phyloP scores from a whole-genome alignment of 1,140 invertebrate species.

The Eubasilissa regina region DNA sequence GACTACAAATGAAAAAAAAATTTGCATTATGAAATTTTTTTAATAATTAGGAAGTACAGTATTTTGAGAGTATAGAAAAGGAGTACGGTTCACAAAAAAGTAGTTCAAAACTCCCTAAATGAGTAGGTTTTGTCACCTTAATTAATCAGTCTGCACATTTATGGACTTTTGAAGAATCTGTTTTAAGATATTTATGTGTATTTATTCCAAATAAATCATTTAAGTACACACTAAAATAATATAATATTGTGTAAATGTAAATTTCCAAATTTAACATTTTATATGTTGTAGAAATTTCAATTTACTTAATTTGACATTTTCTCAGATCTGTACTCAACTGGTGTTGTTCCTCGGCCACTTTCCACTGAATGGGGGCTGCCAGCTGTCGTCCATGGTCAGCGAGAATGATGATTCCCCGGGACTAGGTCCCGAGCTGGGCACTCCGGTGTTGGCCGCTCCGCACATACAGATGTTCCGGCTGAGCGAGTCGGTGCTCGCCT shows the following conservation, averaged over 20 bases:
- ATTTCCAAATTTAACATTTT: background rate
- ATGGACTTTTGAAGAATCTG: no score
- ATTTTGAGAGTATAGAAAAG: no score
- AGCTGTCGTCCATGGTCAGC: slow-evolving; percentile 87
- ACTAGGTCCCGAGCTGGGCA: slow-evolving; percentile 81
- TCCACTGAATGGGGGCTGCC: slow-evolving; percentile 76
- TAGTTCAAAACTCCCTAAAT: no score
- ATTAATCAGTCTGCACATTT: no score
- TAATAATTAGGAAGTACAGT: no score
- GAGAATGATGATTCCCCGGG: slow-evolving; percentile 92
- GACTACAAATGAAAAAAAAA: no score
- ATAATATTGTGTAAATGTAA: background rate
- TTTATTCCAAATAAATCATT: no score
- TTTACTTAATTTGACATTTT: slow-evolving; percentile 3
- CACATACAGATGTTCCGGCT: slow-evolving; percentile 93
- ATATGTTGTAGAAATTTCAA: background rate
- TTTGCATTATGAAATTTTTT: no score
- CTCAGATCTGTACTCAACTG: slow-evolving; percentile 86
- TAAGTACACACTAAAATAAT: no score
- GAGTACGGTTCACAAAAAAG: no score
- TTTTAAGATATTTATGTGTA: no score
- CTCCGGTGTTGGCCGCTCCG: slow-evolving; percentile 87
- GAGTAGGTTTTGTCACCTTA: no score
- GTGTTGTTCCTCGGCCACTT: slow-evolving; percentile 95
- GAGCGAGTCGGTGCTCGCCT: slow-evolving; percentile 88